These are phyloP conservation scores for Eupsittula cactorum DNA, from an alignment of 2,113 vertebrate species.

Conservation along the genomic window DNA sequence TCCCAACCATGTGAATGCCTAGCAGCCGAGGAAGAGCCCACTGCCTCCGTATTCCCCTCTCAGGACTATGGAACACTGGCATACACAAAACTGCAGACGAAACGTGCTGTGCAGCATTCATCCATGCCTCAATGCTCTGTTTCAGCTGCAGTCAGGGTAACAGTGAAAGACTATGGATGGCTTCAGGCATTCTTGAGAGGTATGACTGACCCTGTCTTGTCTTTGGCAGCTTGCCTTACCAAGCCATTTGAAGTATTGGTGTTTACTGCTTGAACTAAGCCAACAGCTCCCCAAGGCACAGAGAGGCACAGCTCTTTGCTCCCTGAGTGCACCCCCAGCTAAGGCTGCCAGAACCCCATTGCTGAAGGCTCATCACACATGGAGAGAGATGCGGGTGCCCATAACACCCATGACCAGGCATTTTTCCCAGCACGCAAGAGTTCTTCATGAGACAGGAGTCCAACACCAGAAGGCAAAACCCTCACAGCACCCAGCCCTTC, in stretches of 20 bases:
- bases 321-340: accelerated
- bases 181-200: neutral
- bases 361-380: accelerated
- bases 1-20: accelerated
- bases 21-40: accelerated
- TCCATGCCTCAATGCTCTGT: accelerated
- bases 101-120: accelerated
- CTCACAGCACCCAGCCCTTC: accelerated
- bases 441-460: accelerated
- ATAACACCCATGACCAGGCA: accelerated
- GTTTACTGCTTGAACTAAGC: accelerated
- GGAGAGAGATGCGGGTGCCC: accelerated
- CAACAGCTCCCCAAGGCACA: neutral
- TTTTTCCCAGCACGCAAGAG: accelerated
- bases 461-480: accelerated
- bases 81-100: accelerated
- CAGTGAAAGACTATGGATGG: accelerated
- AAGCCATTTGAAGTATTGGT: neutral
- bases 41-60: accelerated
- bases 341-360: no score
- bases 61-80: accelerated
- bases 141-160: accelerated
- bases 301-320: accelerated
- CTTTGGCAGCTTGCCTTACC: neutral
- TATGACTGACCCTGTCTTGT: neutral